A percentile compares a stretch with the other conserved stretches of the same genome.
Conservation (phyloP, 1,140 invertebrate species). For the Cotesia typhae region DNA sequence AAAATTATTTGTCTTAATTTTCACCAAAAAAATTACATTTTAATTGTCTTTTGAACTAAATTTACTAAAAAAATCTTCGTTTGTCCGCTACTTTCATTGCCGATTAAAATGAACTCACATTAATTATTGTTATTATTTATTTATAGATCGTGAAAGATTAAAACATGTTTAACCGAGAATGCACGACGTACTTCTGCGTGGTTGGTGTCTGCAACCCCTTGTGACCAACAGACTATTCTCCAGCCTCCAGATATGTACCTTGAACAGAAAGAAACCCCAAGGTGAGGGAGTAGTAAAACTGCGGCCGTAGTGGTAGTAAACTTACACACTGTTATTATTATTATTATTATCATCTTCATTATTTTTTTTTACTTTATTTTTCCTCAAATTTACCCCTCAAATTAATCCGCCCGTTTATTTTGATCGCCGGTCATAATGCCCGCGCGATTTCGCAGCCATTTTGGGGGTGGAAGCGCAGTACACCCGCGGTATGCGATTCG, state of each 20-base stretch:
- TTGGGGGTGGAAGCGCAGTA: conserved; percentile 59
- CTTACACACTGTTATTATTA: neutral
- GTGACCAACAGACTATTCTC: conserved; percentile 18
- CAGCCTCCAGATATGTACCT: neutral
- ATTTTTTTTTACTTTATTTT: conserved; percentile 1
- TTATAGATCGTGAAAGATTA: neutral
- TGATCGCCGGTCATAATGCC: conserved; percentile 59
- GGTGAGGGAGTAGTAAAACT: conserved; percentile 4
- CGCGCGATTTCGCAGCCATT: conserved; percentile 64
- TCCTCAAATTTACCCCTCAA: conserved; percentile 44
- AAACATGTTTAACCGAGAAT: neutral
- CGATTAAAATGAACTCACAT: too few species aligned
- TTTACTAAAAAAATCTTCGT: too few species aligned
- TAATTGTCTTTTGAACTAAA: too few species aligned
- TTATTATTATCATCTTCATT: too few species aligned
- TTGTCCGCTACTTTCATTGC: too few species aligned
- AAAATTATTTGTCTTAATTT: too few species aligned
- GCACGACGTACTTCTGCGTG: conserved; percentile 48
- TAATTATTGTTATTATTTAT: too few species aligned
- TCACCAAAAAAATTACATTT: too few species aligned
- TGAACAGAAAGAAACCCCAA: neutral
- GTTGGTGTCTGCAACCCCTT: conserved; percentile 15
- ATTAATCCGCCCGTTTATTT: conserved; percentile 66
- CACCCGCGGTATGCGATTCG: conserved; percentile 32
- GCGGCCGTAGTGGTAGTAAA: neutral